Base-by-base conservation (phyloP, 2,888 invertebrate species). In the Nomada flava region DNA sequence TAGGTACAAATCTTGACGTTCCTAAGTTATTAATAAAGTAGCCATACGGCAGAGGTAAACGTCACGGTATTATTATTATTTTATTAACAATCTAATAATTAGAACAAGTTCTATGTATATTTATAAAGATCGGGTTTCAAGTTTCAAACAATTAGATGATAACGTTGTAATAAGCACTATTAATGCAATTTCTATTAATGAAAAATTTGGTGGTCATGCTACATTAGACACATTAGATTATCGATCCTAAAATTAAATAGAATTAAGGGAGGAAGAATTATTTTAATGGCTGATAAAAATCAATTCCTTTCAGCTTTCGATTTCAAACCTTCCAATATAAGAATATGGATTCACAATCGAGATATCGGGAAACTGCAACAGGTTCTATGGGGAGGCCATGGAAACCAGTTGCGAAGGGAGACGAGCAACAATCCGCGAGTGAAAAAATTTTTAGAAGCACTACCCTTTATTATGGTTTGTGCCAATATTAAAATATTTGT, bases 301-400 rank as follows among this genome's bases (percentile, higher is more conserved):
- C 2, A 26, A 42, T 42, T 7, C 0, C 47, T 77, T 20, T 0
- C 94, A 97, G 97, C 95, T 93, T 94, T 97, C 92, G 96, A 97
- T 91, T 96, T 98, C 90, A 97, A 97, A 90, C 96, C 97, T 77
- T 97, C 98, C 86, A 98, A 98, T 92, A 98, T 99, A 86, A 95
- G 98, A 88, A 98, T 98, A 95, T 99, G 98, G 98, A 98, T 98
- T 90, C 98, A 98, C 94, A 98, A 98, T 94, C 96, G 97, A 93
- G 98, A 98, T 94, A 95, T 98, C 93, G 96, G 96, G 69, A 97
- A 97, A 88, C 94, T 98, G 89, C 98, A 98, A 94, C 96, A 97
- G 91, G 97, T 98, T 5, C 95, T 98, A 71, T 97, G 98, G 97
- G 97, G 97, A 91, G 98, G 98, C 0, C 97, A 98, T 91, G 98